phyloP scores from a whole-genome alignment of 2,113 vertebrate species.

The Ciconia maguari region DNA sequence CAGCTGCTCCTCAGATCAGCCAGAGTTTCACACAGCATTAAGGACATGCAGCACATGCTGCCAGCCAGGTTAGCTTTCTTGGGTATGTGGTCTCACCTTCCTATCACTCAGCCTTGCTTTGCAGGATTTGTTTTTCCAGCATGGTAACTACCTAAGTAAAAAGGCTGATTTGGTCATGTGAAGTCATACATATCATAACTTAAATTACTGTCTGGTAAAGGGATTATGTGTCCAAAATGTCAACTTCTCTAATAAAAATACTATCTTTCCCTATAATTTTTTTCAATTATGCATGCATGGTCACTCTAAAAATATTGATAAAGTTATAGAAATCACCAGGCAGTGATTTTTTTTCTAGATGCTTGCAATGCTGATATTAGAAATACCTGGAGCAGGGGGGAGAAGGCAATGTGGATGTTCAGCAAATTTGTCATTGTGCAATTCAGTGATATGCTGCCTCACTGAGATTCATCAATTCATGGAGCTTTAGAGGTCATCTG shows the following conservation, averaged over 20 bases:
- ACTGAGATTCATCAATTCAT: not conserved
- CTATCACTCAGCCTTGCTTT: not conserved
- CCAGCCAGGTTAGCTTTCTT: not conserved
- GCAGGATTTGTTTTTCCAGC: not conserved
- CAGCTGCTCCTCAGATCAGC: not conserved
- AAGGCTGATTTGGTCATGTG: not conserved
- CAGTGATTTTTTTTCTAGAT: not conserved
- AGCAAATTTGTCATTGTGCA: not conserved
- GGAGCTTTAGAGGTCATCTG: not conserved
- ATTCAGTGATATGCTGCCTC: not conserved
- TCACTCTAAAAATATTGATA: not conserved
- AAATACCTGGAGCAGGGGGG: rapidly evolving
- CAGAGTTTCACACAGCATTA: not conserved
- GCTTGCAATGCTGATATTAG: not conserved
- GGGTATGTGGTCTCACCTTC: not conserved
- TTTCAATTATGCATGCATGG: not conserved
- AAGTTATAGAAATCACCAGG: not conserved
- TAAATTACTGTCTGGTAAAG: not conserved
- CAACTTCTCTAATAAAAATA: not conserved
- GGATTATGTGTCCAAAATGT: not conserved
- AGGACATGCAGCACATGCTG: not conserved
- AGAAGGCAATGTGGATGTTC: not conserved
- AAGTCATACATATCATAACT: not conserved
- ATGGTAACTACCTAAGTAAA: not conserved
- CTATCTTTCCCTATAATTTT: not conserved